Evolutionary conservation across 2,113 vertebrate genomes (phyloP).

Genomic region (Austrofundulus limnaeus): DNA sequence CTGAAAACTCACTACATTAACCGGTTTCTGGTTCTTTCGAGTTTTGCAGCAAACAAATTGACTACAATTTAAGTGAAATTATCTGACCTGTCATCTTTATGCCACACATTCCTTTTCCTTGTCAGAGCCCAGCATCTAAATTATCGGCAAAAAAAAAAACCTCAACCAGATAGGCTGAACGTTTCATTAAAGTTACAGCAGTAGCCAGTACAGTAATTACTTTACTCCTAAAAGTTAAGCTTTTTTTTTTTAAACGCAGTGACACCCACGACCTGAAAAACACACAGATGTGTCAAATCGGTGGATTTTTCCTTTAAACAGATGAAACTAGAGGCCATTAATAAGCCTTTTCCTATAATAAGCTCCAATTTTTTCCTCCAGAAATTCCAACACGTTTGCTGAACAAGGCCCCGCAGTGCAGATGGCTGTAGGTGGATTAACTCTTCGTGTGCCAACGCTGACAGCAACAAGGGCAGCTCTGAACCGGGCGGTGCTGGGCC

Average conservation of each 20-base stretch:
- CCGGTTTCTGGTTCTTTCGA: neutral
- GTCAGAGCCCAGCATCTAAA: neutral
- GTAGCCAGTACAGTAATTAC: neutral
- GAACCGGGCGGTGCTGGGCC: slow-evolving; percentile 42
- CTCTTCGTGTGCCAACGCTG: slow-evolving; percentile 26
- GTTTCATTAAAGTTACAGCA: neutral
- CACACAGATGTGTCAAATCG: neutral
- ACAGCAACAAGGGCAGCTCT: slow-evolving; percentile 67
- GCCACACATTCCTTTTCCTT: neutral
- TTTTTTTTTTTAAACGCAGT: neutral
- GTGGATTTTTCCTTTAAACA: slow-evolving; percentile 1
- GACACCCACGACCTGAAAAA: neutral
- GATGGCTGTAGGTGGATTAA: slow-evolving; percentile 36
- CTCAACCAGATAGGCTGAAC: neutral
- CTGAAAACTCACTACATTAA: too few relatives aligned
- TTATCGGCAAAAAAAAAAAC: neutral
- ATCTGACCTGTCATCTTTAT: neutral
- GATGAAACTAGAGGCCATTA: slow-evolving; percentile 9
- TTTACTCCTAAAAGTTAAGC: neutral
- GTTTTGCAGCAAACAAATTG: neutral
- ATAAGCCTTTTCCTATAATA: slow-evolving; percentile 23
- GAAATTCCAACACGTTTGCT: slow-evolving; percentile 11
- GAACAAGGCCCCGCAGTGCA: slow-evolving; percentile 39
- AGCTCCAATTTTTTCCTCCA: neutral
- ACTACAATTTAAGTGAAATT: neutral